Evolutionary conservation across 2,113 vertebrate genomes (phyloP), one percentile per base, ranked within the genome.

Genomic region (Marcusenius ussheri): DNA sequence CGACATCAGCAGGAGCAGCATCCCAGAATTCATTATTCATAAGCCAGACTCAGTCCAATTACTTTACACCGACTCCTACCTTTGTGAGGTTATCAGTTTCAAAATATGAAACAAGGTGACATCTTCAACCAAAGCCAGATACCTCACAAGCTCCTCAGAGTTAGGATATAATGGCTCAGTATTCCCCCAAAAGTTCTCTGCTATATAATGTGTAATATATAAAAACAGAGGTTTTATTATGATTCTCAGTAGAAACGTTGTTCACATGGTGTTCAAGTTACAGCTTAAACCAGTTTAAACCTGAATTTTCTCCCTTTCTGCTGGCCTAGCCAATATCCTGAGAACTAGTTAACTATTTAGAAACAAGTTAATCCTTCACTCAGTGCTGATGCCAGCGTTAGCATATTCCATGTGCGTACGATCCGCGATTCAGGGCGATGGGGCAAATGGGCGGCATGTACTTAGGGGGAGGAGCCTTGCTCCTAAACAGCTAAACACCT

Each of bases 301-400:
- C 35, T 39, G 74, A 42, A 42, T 19, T 80, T 80, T 80, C 35
- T 17, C 35, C 31, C 10, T 5, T 80, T 80, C 74, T 80, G 15
- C 31, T 80, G 17, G 15, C 35, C 15, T 19, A 80, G 74, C 35
- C 74, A 80, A 80, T 80, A 80, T 80, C 2, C 17, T 17, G 35
- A 35, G 74, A 42, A 80, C 35, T 39, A 35, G 74, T 77, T 19
- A 77, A 39, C 74, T 19, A 42, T 42, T 80, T 42, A 15, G 74
- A 80, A 80, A 42, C 35, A 80, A 80, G 74, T 80, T 80, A 80
- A 80, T 80, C 74, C 74, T 42, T 80, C 74, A 80, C 74, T 42
- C 74, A 42, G 74, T 42, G 31, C 13, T 35, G 31, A 77, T 17
- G 74, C 70, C 13, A 7, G 15, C 10, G 15, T 39, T 80, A 42